Conservation (phyloP, 2,113 vertebrate genomes). For the Pseudopipra pipra region DNA sequence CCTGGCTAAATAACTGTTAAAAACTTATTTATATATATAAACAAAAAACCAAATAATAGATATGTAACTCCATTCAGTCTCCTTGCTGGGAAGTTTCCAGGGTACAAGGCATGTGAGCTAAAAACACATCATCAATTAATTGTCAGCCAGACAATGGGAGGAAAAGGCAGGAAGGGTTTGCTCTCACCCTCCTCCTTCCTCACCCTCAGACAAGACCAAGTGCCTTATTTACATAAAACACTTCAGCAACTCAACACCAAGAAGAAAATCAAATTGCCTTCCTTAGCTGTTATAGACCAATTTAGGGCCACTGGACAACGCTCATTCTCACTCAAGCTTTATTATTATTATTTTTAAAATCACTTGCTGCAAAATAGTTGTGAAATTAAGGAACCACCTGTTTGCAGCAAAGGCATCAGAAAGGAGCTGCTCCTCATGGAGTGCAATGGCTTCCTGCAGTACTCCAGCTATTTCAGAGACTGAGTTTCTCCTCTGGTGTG, state of each 20-base stretch:
- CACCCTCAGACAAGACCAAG: not conserved
- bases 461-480: not conserved
- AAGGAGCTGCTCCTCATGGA: not conserved
- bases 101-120: not conserved
- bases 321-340: not conserved
- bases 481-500: not conserved
- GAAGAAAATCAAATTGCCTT: not conserved
- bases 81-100: not conserved
- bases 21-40: not conserved
- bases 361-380: not conserved
- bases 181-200: not conserved
- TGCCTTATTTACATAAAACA: not conserved
- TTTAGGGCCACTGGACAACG: not conserved
- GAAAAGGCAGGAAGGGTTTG: not conserved
- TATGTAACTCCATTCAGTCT: not conserved
- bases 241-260: not conserved
- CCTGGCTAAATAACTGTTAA: not conserved
- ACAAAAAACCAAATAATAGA: not conserved
- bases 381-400: not conserved
- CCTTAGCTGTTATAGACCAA: not conserved
- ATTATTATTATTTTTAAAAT: not conserved
- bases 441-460: accelerated
- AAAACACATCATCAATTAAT: not conserved
- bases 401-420: not conserved
- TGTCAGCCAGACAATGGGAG: not conserved